phyloP scores from a whole-genome alignment of 2,888 invertebrate species.

The Venusia cambrica region DNA sequence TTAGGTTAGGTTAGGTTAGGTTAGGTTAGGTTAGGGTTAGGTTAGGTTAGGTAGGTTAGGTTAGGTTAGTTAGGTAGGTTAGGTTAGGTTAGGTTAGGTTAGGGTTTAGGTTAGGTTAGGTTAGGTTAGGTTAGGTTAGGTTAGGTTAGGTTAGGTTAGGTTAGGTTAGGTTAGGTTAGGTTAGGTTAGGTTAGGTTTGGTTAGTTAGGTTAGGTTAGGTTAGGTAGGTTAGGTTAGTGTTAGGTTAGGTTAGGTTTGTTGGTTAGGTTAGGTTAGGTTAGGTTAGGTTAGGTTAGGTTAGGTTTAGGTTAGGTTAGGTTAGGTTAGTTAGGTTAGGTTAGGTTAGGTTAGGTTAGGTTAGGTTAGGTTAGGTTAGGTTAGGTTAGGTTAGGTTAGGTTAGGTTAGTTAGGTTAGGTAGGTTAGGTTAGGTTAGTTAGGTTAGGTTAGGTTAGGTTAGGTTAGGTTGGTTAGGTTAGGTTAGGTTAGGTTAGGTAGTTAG shows the following conservation, averaged over 20 bases:
- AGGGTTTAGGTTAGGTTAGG: conserved; percentile 24
- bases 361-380: conserved; percentile 6
- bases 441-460: conserved; percentile 7
- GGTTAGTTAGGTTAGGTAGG: conserved; percentile 1
- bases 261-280: conserved; percentile 11
- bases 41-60: conserved; percentile 12
- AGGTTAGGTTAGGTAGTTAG: conserved; percentile 16
- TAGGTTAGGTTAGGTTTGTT: conserved; percentile 6
- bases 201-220: conserved; percentile 11
- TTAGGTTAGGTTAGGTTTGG: conserved; percentile 10
- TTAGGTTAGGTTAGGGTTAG: conserved; percentile 14
- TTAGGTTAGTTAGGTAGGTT: conserved; percentile 16
- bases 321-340: conserved; percentile 2
- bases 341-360: conserved; percentile 6
- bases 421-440: background rate
- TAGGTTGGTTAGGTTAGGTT: conserved; percentile 13
- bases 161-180: conserved; percentile 9
- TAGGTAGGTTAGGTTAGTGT: conserved; percentile 5
- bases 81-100: conserved; percentile 26
- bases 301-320: conserved; percentile 2
- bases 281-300: conserved; percentile 8
- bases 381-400: conserved; percentile 16
- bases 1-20: conserved; percentile 16
- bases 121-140: conserved; percentile 23
- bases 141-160: conserved; percentile 10